A percentile compares a stretch with the other conserved stretches of the same genome.
Conservation (phyloP, 2,113 vertebrate genomes). For the Podilymbus podiceps region DNA sequence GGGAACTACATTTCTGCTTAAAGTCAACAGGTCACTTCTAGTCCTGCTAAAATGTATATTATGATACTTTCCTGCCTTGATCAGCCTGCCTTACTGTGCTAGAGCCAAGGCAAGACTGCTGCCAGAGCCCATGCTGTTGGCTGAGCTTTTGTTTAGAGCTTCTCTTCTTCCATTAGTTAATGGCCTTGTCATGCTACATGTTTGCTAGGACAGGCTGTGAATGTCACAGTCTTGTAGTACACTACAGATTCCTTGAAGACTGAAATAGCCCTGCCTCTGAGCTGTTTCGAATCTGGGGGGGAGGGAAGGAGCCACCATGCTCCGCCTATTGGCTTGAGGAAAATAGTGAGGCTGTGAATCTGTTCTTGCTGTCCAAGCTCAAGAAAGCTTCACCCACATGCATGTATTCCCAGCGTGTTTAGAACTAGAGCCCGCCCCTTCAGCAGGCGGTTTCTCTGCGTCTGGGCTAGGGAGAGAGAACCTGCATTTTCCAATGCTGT, state of each 20-base stretch:
- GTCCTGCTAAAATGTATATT: neutral
- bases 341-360: neutral
- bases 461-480: neutral
- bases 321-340: neutral
- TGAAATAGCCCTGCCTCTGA: neutral
- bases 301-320: neutral
- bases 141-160: slow-evolving; percentile 13
- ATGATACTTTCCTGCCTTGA: neutral
- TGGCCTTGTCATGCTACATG: neutral
- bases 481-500: neutral
- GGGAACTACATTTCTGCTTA: neutral
- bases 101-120: neutral
- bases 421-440: neutral
- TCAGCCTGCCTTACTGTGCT: neutral
- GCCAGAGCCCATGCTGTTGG: neutral
- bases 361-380: neutral
- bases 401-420: neutral
- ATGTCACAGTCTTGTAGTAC: neutral
- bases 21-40: neutral
- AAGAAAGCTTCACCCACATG: neutral
- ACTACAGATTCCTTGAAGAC: neutral
- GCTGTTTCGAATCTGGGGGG: neutral
- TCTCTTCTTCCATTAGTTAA: slow-evolving; percentile 10
- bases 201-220: neutral
- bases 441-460: neutral